Base-by-base conservation (phyloP, 2,113 vertebrate genomes). In the Ranitomeya imitator region DNA sequence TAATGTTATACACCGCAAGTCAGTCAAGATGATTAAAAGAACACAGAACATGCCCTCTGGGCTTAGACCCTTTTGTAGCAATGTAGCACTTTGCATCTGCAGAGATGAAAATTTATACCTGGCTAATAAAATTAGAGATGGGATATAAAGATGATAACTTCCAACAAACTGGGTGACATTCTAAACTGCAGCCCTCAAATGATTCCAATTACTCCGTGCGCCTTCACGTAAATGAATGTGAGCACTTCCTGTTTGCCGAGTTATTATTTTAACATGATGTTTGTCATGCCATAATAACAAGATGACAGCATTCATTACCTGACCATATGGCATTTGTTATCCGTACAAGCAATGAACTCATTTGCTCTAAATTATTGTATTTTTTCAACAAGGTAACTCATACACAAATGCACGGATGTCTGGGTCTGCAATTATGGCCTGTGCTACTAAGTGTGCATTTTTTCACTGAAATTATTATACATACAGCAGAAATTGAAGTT, bases 121-220 rank as follows among this genome's bases (percentile, higher is more conserved):
- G 94, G 95, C 94, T 96, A 96, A 96, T 91, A 93, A 95, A 96
- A 96, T 97, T 95, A 97, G 90, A 92, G 31, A 87, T 92, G 91
- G 94, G 90, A 93, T 93, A 93, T 90, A 92, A 59, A 94, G 93
- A 94, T 94, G 91, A 95, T 95, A 94, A 93, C 85, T 91, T 91
- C 93, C 90, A 87, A 91, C 93, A 93, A 96, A 95, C 74, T 92
- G 26, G 92, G 80, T 94, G 91, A 92, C 90, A 93, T 90, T 90
- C 89, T 93, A 93, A 90, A 89, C 91, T 77, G 90, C 71, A 92
- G 87, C 63, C 51, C 73, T 92, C 79, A 93, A 92, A 90, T 92
- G 92, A 91, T 93, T 94, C 94, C 91, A 95, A 93, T 94, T 92
- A 94, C 85, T 92, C 89, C 91, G 87, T 91, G 92, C 94, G 94